Evolutionary conservation across 37 sponge, comb jelly and placozoan genomes (phyloP).

Genomic region (Bolinopsis microptera): DNA sequence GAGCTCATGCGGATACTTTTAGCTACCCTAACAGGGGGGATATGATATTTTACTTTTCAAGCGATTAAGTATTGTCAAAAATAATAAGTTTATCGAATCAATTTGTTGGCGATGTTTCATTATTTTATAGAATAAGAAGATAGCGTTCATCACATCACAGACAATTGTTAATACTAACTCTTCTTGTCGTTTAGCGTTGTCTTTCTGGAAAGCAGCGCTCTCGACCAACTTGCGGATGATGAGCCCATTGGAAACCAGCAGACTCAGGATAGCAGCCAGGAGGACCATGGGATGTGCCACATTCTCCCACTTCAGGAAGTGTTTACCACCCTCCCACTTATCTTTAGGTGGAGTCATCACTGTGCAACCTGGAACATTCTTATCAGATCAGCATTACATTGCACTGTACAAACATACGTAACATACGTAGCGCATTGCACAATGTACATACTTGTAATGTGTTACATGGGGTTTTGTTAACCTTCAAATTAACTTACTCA

Average conservation of each 20-base stretch:
- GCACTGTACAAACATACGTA: too few relatives aligned
- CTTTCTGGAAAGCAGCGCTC: not conserved
- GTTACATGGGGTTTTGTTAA: too few relatives aligned
- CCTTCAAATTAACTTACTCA: not conserved
- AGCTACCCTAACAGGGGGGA: too few relatives aligned
- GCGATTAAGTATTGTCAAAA: too few relatives aligned
- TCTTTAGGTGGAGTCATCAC: not conserved
- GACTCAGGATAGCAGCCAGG: not conserved
- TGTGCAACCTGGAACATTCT: not conserved
- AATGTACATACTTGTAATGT: too few relatives aligned
- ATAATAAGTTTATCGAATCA: too few relatives aligned
- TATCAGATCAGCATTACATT: too few relatives aligned
- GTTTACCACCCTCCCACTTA: not conserved
- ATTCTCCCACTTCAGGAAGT: not conserved
- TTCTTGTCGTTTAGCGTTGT: not conserved
- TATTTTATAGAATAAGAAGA: too few relatives aligned
- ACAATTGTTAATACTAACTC: constrained; percentile 28
- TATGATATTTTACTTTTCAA: too few relatives aligned
- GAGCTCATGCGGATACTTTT: not conserved
- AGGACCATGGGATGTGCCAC: not conserved
- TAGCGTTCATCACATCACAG: too few relatives aligned
- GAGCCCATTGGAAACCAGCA: not conserved
- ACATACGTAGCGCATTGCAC: too few relatives aligned
- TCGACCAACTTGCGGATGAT: not conserved
- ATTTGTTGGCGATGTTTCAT: too few relatives aligned